Evolutionary conservation across 2,888 invertebrate genomes (phyloP).

Genomic region (Eilema griseolum): DNA sequence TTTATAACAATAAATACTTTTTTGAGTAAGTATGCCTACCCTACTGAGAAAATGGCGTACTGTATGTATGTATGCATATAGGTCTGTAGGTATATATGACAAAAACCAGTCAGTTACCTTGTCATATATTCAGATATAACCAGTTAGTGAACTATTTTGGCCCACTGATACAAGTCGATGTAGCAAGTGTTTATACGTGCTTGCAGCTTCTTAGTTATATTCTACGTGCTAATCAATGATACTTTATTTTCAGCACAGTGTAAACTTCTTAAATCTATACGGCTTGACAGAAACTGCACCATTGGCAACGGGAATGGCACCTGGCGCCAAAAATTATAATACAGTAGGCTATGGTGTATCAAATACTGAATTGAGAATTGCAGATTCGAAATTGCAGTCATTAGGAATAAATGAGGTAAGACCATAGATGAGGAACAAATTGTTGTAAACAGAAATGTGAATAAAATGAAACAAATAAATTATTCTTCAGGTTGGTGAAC

Average conservation of each 20-base stretch:
- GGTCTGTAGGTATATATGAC: too few relatives aligned
- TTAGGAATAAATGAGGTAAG: slow-evolving; percentile 84
- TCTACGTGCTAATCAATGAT: not conserved
- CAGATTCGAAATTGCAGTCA: slow-evolving; percentile 62
- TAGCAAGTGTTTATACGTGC: not conserved
- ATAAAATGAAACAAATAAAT: not conserved
- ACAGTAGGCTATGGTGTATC: slow-evolving; percentile 87
- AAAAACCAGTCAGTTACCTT: not conserved
- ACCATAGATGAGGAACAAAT: not conserved
- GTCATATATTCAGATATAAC: not conserved
- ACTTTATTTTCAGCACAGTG: slow-evolving; percentile 53
- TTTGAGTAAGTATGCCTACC: not conserved
- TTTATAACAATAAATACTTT: not conserved
- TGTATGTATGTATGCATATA: too few relatives aligned
- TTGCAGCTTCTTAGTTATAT: not conserved
- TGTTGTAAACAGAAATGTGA: not conserved
- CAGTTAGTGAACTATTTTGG: not conserved
- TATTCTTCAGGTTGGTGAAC: slow-evolving; percentile 67
- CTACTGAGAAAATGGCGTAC: too few relatives aligned
- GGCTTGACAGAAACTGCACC: slow-evolving; percentile 91
- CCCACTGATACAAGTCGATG: not conserved
- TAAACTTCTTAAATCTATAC: slow-evolving; percentile 82
- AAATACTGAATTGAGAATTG: slow-evolving; percentile 88
- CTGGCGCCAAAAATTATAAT: slow-evolving; percentile 58
- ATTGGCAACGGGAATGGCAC: slow-evolving; percentile 74